Conservation (phyloP, 2,113 vertebrate genomes). For the Platysternon megacephalum region DNA sequence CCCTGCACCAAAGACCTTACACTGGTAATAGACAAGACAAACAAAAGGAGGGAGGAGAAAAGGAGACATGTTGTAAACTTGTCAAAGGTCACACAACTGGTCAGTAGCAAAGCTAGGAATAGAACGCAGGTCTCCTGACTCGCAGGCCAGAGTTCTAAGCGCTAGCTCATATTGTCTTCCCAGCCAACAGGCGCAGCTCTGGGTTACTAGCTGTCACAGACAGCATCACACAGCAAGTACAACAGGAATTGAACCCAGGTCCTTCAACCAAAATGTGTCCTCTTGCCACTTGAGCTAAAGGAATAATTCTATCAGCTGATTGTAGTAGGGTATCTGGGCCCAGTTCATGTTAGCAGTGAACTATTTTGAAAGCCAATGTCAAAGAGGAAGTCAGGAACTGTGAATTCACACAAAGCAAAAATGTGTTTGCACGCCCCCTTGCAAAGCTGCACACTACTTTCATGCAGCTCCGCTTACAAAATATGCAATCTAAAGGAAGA, state of each 20-base stretch:
- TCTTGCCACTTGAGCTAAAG: too few relatives aligned
- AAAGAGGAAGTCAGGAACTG: not conserved
- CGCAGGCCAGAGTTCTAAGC: not conserved
- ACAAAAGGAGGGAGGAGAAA: not conserved
- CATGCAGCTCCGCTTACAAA: not conserved
- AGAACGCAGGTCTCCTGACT: not conserved
- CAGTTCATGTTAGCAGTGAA: not conserved
- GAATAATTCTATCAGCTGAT: too few relatives aligned
- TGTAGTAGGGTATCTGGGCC: not conserved
- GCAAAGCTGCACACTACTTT: not conserved
- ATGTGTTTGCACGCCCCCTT: not conserved
- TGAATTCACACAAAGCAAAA: not conserved
- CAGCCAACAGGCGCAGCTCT: fast-evolving
- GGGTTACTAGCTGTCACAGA: not conserved
- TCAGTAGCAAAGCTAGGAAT: not conserved
- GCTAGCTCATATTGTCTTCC: not conserved
- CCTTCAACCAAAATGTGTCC: not conserved
- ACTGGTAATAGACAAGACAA: not conserved
- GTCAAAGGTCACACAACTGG: not conserved
- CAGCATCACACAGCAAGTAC: not conserved
- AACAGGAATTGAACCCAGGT: not conserved
- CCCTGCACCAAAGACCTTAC: not conserved
- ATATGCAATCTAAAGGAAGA: not conserved
- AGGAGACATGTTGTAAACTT: not conserved
- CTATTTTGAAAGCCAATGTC: not conserved